Evolutionary conservation across 2,113 vertebrate species (phyloP).

Genomic region (Eubucco bourcierii): DNA sequence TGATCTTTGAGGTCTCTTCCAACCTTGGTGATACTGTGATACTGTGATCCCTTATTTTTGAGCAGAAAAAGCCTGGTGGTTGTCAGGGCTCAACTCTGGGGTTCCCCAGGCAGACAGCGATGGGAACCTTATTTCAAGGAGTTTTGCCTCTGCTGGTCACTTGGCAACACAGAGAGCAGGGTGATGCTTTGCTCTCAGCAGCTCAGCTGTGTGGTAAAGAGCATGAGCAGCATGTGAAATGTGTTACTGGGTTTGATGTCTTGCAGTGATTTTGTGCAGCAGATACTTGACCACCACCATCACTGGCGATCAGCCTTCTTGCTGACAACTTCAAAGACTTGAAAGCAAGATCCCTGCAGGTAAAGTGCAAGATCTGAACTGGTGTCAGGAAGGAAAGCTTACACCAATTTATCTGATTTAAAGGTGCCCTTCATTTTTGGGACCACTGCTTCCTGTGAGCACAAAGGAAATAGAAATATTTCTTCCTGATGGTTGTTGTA

Average conservation of each 20-base stretch:
- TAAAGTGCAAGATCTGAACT: background rate
- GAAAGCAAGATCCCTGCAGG: background rate
- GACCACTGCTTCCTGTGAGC: background rate
- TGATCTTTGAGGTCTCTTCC: no score
- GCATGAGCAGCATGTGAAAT: background rate
- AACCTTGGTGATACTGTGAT: no score
- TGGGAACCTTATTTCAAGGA: background rate
- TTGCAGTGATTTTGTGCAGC: background rate
- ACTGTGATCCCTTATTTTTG: background rate
- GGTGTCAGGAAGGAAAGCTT: background rate
- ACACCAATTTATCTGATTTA: background rate
- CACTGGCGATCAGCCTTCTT: background rate
- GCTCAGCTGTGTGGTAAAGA: background rate
- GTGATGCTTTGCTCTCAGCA: background rate
- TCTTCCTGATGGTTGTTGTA: background rate
- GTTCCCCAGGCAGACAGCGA: background rate
- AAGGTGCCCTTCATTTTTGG: background rate
- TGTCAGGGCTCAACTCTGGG: background rate
- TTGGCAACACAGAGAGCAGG: background rate
- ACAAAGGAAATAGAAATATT: slow-evolving; percentile 39
- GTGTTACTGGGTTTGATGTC: background rate
- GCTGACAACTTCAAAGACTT: background rate
- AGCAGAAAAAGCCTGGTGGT: background rate
- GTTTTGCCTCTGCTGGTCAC: background rate
- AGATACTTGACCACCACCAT: fast-evolving